Evolutionary conservation across 2,797 vertebrate species (phyloP).

Genomic region (Orestias chungarensis): DNA sequence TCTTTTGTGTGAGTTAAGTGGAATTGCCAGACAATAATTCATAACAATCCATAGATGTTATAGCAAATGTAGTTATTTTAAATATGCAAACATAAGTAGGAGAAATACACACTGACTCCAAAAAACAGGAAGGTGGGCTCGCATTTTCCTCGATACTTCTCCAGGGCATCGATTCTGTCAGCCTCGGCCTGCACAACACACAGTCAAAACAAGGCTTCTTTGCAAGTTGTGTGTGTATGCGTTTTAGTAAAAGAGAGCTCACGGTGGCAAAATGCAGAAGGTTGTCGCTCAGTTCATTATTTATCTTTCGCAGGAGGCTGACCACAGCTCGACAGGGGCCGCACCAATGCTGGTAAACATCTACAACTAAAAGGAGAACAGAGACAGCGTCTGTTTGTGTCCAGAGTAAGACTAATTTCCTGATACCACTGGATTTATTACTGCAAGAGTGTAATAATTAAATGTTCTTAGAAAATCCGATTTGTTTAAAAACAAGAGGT

Average conservation of each 20-base stretch:
- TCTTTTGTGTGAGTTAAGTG: background rate
- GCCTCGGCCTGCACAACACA: conserved; percentile 85
- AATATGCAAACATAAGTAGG: background rate
- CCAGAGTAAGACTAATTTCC: background rate
- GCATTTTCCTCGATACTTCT: conserved; percentile 89
- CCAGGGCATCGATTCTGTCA: conserved; percentile 86
- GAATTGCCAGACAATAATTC: background rate
- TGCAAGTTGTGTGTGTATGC: background rate
- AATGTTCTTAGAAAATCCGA: background rate
- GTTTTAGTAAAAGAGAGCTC: conserved; percentile 57
- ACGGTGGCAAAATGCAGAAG: conserved; percentile 92
- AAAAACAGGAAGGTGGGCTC: conserved; percentile 93
- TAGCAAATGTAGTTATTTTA: background rate
- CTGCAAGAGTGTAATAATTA: background rate
- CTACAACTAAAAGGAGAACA: conserved; percentile 81
- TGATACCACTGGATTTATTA: background rate
- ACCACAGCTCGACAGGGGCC: conserved; percentile 91
- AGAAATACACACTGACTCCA: conserved; percentile 78
- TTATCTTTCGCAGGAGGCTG: conserved; percentile 91
- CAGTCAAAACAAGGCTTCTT: background rate
- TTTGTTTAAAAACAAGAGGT: too few relatives aligned
- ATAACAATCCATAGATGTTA: background rate
- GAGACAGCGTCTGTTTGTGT: background rate
- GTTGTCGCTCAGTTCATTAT: conserved; percentile 86
- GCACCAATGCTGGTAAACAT: conserved; percentile 94